Evolutionary conservation across 2,888 invertebrate genomes (phyloP), one percentile per base, ranked within the genome.

Genomic region (Chouioia cunea): DNA sequence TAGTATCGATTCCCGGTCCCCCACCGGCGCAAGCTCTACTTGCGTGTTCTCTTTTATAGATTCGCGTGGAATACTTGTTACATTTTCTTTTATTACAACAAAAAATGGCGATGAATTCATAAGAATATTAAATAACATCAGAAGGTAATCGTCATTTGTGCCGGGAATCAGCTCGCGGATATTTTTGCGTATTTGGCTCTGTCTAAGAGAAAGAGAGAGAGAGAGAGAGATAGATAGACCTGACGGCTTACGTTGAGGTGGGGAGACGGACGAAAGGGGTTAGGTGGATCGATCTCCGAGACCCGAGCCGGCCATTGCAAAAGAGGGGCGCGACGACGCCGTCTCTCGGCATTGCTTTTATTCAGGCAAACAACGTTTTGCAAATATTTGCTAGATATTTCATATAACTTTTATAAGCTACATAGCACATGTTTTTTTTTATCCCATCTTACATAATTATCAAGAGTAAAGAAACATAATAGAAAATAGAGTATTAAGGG

Each of bases 221-320:
- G 54, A 36, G 65, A 47, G 59, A 54, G 46, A 47, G 53, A 36
- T n/a, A 27, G 65, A 36, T 6, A 20, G 56, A 36, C 53, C 53
- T 63, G 47, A 36, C 63, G 63, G 66, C 57, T 70, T 62, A 50
- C 58, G 52, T 15, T n/a, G 1, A 36, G 36, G 36, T 10, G 36
- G 36, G 36, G 36, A 36, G 36, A 36, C 50, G 57, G 62, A 59
- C 54, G 47, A 62, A 63, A 60, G 69, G 73, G 63, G 63, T 73
- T 70, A 73, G 47, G 59, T 54, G 66, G 50, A 73, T 69, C 73
- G 70, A 73, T 70, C 67, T 52, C 44, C 6, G 54, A 23, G 54
- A 50, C 18, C 6, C n/a, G 20, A 16, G 18, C 53, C 66, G 63
- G 64, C 71, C 71, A 71, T 71, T 71, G 57, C 60, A 22, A 60